These are phyloP conservation scores for Pomacea maculata DNA, from an alignment of 1,140 invertebrate species.

Conservation along the genomic window DNA sequence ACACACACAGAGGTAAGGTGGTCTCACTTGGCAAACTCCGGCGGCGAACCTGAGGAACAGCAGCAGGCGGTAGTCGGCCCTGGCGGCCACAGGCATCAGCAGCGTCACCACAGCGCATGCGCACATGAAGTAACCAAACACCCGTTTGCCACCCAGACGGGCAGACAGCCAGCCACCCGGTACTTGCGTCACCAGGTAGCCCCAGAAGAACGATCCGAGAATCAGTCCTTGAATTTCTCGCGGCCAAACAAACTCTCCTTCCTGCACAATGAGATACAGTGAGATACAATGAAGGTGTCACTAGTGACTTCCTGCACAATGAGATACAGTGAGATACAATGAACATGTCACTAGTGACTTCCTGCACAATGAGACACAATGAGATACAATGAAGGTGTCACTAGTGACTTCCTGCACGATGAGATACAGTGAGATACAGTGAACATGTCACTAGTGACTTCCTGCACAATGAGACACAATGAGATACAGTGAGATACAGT, in stretches of 20 bases:
- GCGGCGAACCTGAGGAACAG: conserved; percentile 54
- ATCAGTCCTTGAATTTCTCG: conserved; percentile 59
- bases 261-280: conserved; percentile 7
- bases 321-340: neutral
- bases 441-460: too few relatives aligned
- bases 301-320: conserved; percentile 30
- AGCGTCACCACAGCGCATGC: conserved; percentile 50
- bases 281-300: neutral
- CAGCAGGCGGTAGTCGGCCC: conserved; percentile 45
- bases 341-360: conserved; percentile 26
- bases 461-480: too few relatives aligned
- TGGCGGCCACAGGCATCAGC: conserved; percentile 58
- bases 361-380: neutral
- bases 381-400: too few relatives aligned
- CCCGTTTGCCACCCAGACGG: conserved; percentile 61
- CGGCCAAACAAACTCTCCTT: conserved; percentile 61
- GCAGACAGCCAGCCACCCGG: conserved; percentile 54
- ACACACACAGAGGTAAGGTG: neutral
- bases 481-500: too few relatives aligned
- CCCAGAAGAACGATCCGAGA: conserved; percentile 62
- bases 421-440: neutral
- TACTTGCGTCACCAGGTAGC: conserved; percentile 61
- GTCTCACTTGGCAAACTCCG: conserved; percentile 57
- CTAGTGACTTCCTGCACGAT: too few relatives aligned
- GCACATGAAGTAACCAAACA: conserved; percentile 51